Percentiles rank a stretch among this genome's conserved stretches.
These are phyloP conservation scores for Macrotis lagotis DNA, from an alignment of 2,113 vertebrate genomes.

Conservation along the genomic window DNA sequence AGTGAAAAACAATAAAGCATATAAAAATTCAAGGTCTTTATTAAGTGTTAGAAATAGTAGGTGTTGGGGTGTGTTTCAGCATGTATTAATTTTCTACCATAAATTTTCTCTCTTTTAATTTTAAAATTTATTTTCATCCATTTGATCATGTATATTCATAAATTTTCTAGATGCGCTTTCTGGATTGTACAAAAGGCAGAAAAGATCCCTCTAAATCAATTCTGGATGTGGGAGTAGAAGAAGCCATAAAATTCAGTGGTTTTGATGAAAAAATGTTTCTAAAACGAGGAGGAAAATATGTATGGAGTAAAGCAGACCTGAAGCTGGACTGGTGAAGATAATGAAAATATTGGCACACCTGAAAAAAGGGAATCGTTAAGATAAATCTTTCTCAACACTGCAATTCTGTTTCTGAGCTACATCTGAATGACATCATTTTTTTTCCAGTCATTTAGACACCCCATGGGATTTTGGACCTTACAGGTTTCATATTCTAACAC, in stretches of 20 bases:
- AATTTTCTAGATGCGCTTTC: conserved; percentile 92
- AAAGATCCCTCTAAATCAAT: conserved; percentile 96
- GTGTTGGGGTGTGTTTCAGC: rapidly evolving
- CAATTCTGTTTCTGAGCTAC: not conserved
- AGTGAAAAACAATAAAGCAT: not conserved
- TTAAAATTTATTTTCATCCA: no score
- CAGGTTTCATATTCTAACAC: not conserved
- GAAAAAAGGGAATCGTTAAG: not conserved
- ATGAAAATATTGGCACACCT: not conserved
- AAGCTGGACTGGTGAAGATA: conserved; percentile 91
- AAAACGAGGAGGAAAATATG: conserved; percentile 92
- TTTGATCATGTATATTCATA: no score
- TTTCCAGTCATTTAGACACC: not conserved
- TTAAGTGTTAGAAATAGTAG: not conserved
- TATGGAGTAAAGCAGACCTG: conserved; percentile 97
- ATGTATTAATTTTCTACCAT: not conserved
- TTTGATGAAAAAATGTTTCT: conserved; percentile 97
- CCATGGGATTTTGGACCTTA: not conserved
- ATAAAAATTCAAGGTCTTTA: not conserved
- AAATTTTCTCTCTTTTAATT: no score
- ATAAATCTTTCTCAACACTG: not conserved
- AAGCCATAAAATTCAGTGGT: conserved; percentile 93
- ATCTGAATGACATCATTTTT: not conserved
- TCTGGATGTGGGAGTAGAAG: conserved; percentile 91
- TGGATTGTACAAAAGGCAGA: conserved; percentile 91